These are phyloP conservation scores for Coreius guichenoti DNA, from an alignment of 2,797 vertebrate species.

Conservation along the genomic window DNA sequence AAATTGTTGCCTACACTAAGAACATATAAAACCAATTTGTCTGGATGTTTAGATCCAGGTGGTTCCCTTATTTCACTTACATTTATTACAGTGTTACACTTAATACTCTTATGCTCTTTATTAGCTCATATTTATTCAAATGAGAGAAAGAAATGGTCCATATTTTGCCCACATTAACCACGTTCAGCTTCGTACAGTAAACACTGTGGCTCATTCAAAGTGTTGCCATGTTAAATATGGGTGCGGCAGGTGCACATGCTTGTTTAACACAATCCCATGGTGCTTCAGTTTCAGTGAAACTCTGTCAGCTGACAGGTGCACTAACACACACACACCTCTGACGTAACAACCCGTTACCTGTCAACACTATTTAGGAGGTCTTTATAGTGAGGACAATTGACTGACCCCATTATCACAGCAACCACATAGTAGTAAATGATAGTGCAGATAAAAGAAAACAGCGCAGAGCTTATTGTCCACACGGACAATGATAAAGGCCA, in stretches of 20 bases:
- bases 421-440: neutral
- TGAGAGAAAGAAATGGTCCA: neutral
- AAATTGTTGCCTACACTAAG: neutral
- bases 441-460: neutral
- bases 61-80: neutral
- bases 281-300: slow-evolving; percentile 75
- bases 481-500: neutral
- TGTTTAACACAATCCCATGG: slow-evolving; percentile 52
- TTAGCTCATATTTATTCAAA: neutral
- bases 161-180: slow-evolving; percentile 21
- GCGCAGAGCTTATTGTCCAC: neutral
- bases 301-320: slow-evolving; percentile 42
- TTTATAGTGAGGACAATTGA: neutral
- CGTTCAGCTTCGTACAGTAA: slow-evolving; percentile 23
- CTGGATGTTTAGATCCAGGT: neutral
- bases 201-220: slow-evolving; percentile 29
- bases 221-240: slow-evolving; percentile 51
- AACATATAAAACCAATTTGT: neutral
- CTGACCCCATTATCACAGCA: slow-evolving; percentile 29
- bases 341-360: slow-evolving; percentile 2
- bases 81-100: neutral
- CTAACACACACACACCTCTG: neutral
- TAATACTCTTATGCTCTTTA: neutral
- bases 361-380: neutral
- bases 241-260: slow-evolving; percentile 49